Percentiles rank a stretch among this genome's conserved stretches.
Evolutionary conservation across 2,888 invertebrate species (phyloP).

Genomic region (Artemia sinica): DNA sequence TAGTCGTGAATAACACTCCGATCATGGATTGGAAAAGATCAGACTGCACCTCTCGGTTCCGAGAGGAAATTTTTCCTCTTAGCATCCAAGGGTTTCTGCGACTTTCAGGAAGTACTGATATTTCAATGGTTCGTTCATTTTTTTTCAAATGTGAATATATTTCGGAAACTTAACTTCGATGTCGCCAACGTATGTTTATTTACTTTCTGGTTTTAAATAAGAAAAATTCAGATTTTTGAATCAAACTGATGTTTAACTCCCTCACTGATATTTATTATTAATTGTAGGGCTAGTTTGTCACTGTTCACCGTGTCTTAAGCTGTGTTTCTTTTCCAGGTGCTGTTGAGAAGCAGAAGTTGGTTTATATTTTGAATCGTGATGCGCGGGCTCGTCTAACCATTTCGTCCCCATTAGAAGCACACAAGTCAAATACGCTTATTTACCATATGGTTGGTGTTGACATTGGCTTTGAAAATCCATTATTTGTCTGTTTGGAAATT

Average conservation of each 20-base stretch:
- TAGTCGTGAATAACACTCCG: too few relatives aligned
- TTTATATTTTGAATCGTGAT: constrained; percentile 95
- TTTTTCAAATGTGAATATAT: too few relatives aligned
- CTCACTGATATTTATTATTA: background rate
- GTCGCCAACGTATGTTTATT: too few relatives aligned
- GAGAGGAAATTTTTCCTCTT: too few relatives aligned
- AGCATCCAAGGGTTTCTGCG: too few relatives aligned
- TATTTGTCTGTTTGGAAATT: constrained; percentile 98
- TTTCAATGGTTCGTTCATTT: too few relatives aligned
- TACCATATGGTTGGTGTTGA: constrained; percentile 98
- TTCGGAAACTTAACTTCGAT: too few relatives aligned
- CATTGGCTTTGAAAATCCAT: constrained; percentile 94
- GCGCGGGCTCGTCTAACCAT: constrained; percentile 91
- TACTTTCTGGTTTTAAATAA: background rate
- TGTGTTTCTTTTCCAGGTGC: constrained; percentile 44
- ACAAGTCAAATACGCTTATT: constrained; percentile 94
- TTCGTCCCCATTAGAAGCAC: constrained; percentile 94
- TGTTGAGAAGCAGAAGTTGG: constrained; percentile 93
- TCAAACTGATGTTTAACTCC: background rate
- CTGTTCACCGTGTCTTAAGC: background rate
- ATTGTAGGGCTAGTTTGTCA: too few relatives aligned
- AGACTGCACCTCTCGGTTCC: too few relatives aligned
- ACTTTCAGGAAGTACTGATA: too few relatives aligned
- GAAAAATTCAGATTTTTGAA: constrained; percentile 1
- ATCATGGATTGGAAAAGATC: too few relatives aligned